Percentiles rank a stretch among this genome's conserved stretches.
phyloP scores from a whole-genome alignment of 2,797 vertebrate species.

The Varecia variegata region DNA sequence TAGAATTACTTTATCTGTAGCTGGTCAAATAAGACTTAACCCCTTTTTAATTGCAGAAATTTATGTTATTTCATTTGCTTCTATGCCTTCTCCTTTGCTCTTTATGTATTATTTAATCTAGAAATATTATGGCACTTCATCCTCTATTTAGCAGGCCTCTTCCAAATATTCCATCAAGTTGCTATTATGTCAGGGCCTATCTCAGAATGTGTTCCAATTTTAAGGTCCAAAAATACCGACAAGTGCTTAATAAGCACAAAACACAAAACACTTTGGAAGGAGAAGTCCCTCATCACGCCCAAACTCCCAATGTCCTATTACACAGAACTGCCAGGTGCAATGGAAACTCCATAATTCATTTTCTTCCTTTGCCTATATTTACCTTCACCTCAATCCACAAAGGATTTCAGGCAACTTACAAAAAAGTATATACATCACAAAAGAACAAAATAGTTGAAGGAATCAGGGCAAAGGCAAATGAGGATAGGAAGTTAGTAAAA shows the following conservation, averaged over 20 bases:
- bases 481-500: background rate
- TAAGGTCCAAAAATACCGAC: background rate
- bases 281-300: background rate
- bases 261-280: conserved; percentile 32
- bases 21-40: background rate
- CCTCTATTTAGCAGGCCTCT: background rate
- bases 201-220: background rate
- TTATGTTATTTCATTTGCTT: background rate
- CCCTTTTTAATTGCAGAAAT: background rate
- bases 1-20: background rate
- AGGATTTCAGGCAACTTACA: conserved; percentile 45
- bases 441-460: background rate
- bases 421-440: conserved; percentile 7
- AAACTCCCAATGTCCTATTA: background rate
- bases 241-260: background rate
- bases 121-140: background rate
- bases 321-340: background rate
- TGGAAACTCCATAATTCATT: conserved; percentile 38
- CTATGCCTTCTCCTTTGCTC: background rate
- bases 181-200: background rate
- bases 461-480: background rate
- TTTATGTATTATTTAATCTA: conserved; percentile 8
- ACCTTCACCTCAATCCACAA: conserved; percentile 42
- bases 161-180: background rate
- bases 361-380: conserved; percentile 44